Evolutionary conservation across 2,888 invertebrate genomes (phyloP), one percentile per base, ranked within the genome.

Genomic region (Tillus elongatus): DNA sequence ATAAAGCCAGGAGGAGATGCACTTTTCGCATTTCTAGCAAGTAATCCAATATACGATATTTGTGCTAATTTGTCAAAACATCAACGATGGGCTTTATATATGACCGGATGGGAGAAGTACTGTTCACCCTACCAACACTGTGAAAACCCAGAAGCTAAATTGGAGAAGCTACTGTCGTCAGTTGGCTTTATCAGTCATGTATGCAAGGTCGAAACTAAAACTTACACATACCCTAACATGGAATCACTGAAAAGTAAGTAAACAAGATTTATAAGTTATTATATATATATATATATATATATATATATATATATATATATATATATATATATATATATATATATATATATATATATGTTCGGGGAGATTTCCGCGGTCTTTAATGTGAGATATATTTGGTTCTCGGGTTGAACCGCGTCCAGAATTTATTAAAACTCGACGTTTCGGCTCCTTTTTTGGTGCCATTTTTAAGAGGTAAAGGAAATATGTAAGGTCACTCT

Each of bases 101-200:
- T 83, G 69, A 64, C 70, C 54, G 77, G 82, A 52, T 73, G 75
- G 2, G 68, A 73, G 37, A 71, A 73, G 37, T 83, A 70, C 54
- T 71, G 84, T 10, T 79, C 82, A 0, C 77, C 79, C 0, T 79
- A 82, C 48, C 81, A 84, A 43, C 66, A 76, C 33, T 73, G 71
- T 34, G 53, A 68, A 40, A 67, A 78, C 52, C 76, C 81, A 0
- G 72, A 72, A 32, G 68, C 69, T 8, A 69, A 72, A 38, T 65
- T 80, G 14, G 64, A 66, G 11, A 63, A 69, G 38, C 55, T 74
- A 3, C 60, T 82, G 38, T 61, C 67, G 32, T 67, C 70, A 15
- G 63, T 68, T 3, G 82, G 82, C 1, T 81, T 82, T 52, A 61
- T 67, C 2, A 66, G 76, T 3, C 60, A 71, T 2, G 68, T 71